Percentiles rank a stretch among this genome's conserved stretches.
Evolutionary conservation across 2,113 vertebrate species (phyloP).

Genomic region (Scytalopus superciliaris): DNA sequence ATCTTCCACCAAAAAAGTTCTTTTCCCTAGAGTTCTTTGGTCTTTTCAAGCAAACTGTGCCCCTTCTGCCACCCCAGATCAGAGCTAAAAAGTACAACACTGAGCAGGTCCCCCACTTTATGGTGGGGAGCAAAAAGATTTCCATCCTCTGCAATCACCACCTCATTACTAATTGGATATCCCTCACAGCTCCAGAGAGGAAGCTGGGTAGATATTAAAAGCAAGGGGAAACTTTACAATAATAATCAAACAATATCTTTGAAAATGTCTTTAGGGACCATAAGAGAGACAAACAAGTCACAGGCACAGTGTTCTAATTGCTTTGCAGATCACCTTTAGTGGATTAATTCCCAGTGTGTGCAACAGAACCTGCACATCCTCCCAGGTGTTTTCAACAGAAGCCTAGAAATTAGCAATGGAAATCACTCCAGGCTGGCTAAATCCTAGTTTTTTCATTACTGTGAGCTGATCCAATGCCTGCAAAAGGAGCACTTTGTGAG

Average conservation of each 20-base stretch:
- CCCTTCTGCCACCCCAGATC: background rate
- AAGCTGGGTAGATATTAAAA: background rate
- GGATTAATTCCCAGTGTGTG: background rate
- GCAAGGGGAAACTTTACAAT: background rate
- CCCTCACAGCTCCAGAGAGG: background rate
- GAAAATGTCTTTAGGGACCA: background rate
- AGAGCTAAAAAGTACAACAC: background rate
- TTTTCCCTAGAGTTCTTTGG: background rate
- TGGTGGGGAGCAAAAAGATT: background rate
- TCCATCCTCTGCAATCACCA: background rate
- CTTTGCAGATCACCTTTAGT: constrained; percentile 21
- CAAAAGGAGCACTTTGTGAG: background rate
- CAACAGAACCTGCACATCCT: background rate
- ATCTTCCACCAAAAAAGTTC: background rate
- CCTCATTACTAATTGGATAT: background rate
- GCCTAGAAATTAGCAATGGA: constrained; percentile 15
- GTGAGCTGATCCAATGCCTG: background rate
- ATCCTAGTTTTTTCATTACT: background rate
- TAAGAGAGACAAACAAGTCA: background rate
- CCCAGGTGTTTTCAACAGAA: constrained; percentile 17
- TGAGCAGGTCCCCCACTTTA: background rate
- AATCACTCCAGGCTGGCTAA: background rate
- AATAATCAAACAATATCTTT: background rate
- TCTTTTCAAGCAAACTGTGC: background rate
- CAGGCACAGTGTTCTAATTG: background rate